Percentiles rank a stretch among this genome's conserved stretches.
phyloP scores from a whole-genome alignment of 2,888 invertebrate species.

The Dendrolimus pini region DNA sequence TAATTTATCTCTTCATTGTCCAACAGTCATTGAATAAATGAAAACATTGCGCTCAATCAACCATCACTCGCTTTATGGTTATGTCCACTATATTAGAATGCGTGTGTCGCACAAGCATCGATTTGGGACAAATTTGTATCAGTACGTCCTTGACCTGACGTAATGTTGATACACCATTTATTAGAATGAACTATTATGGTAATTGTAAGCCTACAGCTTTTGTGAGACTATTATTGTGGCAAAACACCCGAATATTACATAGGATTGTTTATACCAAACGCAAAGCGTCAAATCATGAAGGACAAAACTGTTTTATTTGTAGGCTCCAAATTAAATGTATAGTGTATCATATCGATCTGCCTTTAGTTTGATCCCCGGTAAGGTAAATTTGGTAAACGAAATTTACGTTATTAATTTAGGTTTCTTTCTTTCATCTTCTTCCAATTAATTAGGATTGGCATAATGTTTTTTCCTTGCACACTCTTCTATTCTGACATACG shows the following conservation, averaged over 20 bases:
- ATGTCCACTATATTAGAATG: not conserved
- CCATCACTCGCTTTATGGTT: slow-evolving; percentile 5
- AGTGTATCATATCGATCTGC: no score
- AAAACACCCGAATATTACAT: not conserved
- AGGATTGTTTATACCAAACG: not conserved
- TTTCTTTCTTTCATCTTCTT: no score
- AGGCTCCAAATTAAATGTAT: not conserved
- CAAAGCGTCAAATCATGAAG: not conserved
- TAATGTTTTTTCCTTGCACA: no score
- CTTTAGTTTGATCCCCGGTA: no score
- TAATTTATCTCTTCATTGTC: slow-evolving; percentile 29
- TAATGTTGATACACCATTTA: not conserved
- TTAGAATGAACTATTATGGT: not conserved
- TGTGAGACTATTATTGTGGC: not conserved
- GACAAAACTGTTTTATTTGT: not conserved
- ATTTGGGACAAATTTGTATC: slow-evolving; percentile 1
- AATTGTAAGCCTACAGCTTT: not conserved
- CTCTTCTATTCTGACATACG: no score
- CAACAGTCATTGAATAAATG: slow-evolving; percentile 24
- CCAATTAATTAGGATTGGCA: no score
- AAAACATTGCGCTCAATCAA: slow-evolving; percentile 24
- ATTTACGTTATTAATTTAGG: no score
- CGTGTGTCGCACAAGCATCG: not conserved
- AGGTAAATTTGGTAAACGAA: no score
- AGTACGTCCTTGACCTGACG: not conserved